phyloP scores from a whole-genome alignment of 2,113 vertebrate genomes.

The Pycnonotus jocosus region DNA sequence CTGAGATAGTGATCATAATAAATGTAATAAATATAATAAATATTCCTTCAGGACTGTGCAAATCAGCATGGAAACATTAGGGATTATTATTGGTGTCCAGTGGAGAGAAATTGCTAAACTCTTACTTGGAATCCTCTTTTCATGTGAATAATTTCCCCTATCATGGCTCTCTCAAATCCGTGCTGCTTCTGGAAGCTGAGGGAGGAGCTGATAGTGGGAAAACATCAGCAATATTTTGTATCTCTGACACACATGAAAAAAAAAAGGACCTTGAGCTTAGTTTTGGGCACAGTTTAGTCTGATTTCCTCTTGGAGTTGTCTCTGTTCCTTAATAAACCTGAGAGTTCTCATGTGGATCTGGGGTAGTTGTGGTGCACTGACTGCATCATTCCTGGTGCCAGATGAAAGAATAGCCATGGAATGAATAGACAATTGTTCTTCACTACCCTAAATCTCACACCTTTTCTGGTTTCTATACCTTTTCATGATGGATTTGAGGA shows the following conservation, averaged over 20 bases:
- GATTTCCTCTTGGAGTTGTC: not conserved
- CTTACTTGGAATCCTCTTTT: not conserved
- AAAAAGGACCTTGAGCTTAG: not conserved
- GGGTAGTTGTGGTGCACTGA: fast-evolving
- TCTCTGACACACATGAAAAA: not conserved
- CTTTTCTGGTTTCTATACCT: not conserved
- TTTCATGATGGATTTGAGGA: not conserved
- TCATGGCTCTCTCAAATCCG: not conserved
- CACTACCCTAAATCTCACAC: not conserved
- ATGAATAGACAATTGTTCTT: not conserved
- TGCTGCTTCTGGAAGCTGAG: not conserved
- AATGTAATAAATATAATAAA: slow-evolving; percentile 13
- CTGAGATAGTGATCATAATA: slow-evolving; percentile 26
- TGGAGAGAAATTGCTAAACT: not conserved
- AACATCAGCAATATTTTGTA: not conserved
- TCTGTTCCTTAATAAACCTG: not conserved
- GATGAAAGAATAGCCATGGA: not conserved
- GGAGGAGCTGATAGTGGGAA: not conserved
- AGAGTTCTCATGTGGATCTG: not conserved
- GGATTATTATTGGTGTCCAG: not conserved
- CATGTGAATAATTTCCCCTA: not conserved
- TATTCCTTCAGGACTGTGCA: not conserved
- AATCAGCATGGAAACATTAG: not conserved
- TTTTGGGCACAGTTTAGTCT: not conserved
- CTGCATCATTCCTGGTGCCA: not conserved